These are phyloP conservation scores for Ctenochaetus hawaiiensis DNA, from an alignment of 2,797 vertebrate species.

Conservation along the genomic window DNA sequence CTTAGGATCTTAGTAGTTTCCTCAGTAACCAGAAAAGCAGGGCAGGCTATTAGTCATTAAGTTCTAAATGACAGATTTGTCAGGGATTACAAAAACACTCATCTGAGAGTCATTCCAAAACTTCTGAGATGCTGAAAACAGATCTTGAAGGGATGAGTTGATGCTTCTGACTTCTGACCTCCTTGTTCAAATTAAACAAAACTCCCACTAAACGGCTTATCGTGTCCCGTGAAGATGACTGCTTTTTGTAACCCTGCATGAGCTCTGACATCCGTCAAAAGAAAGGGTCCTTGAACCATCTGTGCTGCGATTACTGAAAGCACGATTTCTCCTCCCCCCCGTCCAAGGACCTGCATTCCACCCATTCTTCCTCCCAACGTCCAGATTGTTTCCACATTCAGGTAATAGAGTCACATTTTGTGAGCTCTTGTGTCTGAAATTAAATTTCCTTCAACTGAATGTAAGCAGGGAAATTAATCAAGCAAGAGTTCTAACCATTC, in stretches of 20 bases:
- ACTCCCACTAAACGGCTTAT: constrained; percentile 50
- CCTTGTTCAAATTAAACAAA: constrained; percentile 52
- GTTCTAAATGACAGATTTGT: constrained; percentile 33
- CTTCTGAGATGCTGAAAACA: constrained; percentile 32
- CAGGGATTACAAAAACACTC: constrained; percentile 37
- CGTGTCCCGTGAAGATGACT: constrained; percentile 56
- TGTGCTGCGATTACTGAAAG: constrained; percentile 73
- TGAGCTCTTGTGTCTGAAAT: neutral
- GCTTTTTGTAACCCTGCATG: constrained; percentile 71
- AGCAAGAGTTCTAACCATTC: neutral
- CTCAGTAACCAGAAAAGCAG: constrained; percentile 37
- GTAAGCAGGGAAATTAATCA: neutral
- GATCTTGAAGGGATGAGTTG: constrained; percentile 19
- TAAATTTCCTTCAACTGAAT: neutral
- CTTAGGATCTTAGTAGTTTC: constrained; percentile 34
- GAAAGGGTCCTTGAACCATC: constrained; percentile 72
- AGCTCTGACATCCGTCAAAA: constrained; percentile 72
- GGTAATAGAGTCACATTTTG: constrained; percentile 53
- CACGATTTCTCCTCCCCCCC: constrained; percentile 59
- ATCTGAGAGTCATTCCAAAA: constrained; percentile 18
- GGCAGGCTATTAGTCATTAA: constrained; percentile 1
- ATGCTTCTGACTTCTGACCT: constrained; percentile 59
- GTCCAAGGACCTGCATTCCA: constrained; percentile 73
- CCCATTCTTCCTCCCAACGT: constrained; percentile 68
- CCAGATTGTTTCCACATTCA: constrained; percentile 68